A percentile compares a stretch with the other conserved stretches of the same genome.
phyloP scores from a whole-genome alignment of 2,113 vertebrate species.

The Thomomys bottae region DNA sequence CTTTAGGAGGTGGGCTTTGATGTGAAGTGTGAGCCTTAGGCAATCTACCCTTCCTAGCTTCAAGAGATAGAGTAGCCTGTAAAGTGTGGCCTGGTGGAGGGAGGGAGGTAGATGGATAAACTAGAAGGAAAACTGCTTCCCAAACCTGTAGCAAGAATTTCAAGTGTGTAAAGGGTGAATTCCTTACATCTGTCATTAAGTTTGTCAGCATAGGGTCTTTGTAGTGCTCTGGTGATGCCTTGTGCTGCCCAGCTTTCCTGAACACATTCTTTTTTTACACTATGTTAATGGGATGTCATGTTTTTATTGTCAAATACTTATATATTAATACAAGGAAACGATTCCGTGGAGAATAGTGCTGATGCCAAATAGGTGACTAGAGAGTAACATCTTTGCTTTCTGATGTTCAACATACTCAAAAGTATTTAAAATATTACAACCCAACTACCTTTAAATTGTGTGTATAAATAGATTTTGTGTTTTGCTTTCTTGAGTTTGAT shows the following conservation, averaged over 20 bases:
- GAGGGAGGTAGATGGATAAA: background rate
- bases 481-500: background rate
- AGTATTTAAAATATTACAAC: background rate
- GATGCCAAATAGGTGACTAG: background rate
- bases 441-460: background rate
- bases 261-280: background rate
- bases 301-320: background rate
- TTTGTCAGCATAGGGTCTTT: background rate
- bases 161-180: background rate
- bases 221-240: background rate
- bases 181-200: background rate
- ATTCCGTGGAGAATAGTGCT: background rate
- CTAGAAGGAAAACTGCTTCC: background rate
- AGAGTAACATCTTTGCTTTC: background rate
- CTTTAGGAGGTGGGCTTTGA: background rate
- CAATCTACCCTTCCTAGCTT: background rate
- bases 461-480: background rate
- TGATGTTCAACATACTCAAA: too few relatives aligned
- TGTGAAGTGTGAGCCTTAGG: background rate
- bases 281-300: background rate
- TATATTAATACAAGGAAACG: background rate
- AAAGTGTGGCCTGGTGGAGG: background rate
- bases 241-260: too few relatives aligned
- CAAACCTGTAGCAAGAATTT: background rate
- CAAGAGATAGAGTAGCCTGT: background rate